Percentiles rank a stretch among this genome's conserved stretches.
phyloP scores from a whole-genome alignment of 2,113 vertebrate genomes.

The Lathamus discolor region DNA sequence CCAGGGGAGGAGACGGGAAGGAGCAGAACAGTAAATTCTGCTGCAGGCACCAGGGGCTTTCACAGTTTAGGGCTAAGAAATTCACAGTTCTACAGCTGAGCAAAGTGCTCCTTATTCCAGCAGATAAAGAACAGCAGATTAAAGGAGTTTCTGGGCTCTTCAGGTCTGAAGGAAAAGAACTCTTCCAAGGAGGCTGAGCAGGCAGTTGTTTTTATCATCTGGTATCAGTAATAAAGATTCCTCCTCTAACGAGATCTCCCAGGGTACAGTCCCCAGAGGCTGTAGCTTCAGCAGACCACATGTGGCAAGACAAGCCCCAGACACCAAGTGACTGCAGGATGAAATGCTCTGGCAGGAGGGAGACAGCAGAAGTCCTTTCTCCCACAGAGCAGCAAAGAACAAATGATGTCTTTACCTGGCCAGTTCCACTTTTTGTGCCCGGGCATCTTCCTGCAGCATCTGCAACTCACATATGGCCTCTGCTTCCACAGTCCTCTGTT shows the following conservation, averaged over 20 bases:
- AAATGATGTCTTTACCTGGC: neutral
- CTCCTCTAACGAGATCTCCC: neutral
- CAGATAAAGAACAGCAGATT: neutral
- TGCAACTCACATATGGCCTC: neutral
- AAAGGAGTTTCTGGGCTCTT: neutral
- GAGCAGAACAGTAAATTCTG: neutral
- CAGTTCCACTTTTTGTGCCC: neutral
- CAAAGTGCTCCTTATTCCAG: neutral
- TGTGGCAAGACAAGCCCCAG: neutral
- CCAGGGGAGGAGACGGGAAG: neutral
- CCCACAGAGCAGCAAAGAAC: neutral
- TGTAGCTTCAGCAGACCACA: neutral
- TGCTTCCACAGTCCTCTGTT: neutral
- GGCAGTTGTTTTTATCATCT: neutral
- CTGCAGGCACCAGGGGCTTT: neutral
- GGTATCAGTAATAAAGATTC: neutral
- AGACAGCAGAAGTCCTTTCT: neutral
- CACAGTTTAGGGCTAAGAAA: neutral
- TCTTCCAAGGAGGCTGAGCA: neutral
- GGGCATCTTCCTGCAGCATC: neutral
- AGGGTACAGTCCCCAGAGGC: neutral
- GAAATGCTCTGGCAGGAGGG: neutral
- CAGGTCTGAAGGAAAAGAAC: neutral
- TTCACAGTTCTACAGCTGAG: rapidly evolving
- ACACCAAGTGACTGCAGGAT: rapidly evolving